Evolutionary conservation across 2,113 vertebrate genomes (phyloP).

Genomic region (Mugil cephalus): DNA sequence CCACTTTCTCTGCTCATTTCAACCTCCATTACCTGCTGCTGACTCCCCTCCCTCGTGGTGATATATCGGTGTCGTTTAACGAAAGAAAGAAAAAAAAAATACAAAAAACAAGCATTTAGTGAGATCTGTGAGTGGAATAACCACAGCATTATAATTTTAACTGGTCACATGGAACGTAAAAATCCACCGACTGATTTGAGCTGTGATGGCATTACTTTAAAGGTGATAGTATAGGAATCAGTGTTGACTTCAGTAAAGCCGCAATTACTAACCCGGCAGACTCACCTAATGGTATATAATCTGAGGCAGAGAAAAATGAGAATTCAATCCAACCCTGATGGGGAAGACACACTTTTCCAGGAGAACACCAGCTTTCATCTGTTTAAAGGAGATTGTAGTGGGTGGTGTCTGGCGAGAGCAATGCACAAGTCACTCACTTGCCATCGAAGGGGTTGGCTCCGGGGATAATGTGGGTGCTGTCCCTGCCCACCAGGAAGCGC

Average conservation of each 20-base stretch:
- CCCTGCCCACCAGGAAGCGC: slow-evolving; percentile 93
- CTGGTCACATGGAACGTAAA: slow-evolving; percentile 10
- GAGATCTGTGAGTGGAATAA: slow-evolving; percentile 18
- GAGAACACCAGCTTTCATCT: neutral
- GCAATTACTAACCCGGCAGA: slow-evolving; percentile 7
- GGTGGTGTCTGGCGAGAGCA: neutral
- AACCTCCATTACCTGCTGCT: slow-evolving; percentile 15
- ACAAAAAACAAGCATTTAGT: neutral
- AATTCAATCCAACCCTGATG: slow-evolving; percentile 8
- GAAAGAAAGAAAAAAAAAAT: neutral
- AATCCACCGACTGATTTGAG: slow-evolving; percentile 27
- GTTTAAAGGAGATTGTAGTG: neutral
- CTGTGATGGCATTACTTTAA: slow-evolving; percentile 15
- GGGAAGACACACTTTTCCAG: neutral
- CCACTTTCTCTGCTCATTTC: slow-evolving; percentile 26
- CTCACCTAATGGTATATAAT: neutral
- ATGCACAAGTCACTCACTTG: slow-evolving; percentile 87
- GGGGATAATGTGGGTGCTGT: slow-evolving; percentile 93
- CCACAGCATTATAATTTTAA: neutral
- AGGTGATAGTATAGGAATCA: neutral
- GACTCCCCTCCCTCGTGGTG: neutral
- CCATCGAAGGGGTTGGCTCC: slow-evolving; percentile 94
- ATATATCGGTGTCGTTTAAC: neutral
- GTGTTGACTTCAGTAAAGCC: slow-evolving; percentile 12
- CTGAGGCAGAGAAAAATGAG: neutral